Evolutionary conservation across 2,888 invertebrate species (phyloP), one percentile per base, ranked within the genome.

Genomic region (Andrena marginata): DNA sequence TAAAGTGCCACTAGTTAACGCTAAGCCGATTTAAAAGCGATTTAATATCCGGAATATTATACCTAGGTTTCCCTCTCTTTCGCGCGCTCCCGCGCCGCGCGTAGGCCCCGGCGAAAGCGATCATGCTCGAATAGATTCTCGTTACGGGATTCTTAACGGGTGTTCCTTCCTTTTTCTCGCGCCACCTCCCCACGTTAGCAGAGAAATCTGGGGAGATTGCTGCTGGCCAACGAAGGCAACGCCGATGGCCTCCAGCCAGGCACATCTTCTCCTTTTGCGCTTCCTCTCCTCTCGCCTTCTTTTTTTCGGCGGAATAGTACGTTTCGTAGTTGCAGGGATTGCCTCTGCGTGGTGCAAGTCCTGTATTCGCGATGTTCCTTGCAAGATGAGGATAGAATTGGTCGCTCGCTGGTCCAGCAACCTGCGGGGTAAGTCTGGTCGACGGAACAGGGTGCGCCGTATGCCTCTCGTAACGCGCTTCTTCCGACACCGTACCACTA

Each of bases 1-100:
- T 94, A 94, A 94, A 94, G 94, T 94, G 94, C 94, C 94, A 93
- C 93, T 93, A 93, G 94, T 94, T 93, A 94, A 93, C 94, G 92
- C 91, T 94, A 94, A 94, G 94, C 94, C 94, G 94, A 94, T 94
- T 94, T 94, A 94, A 94, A 94, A 93, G 92, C 93, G 93, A 93
- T 93, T 94, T 93, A 93, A 93, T 93, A 94, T 93, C 93, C 90
- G 89, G 91, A 92, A 93, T 92, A 92, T 92, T 93, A 92, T 92
- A 93, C 91, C 91, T 90, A 85, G 84, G 77, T 77, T 71, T 71
- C 73, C 42, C 65, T 70, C 63, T 71, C 67, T 23, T 31, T 31
- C 16, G 33, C 20, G 33, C 10, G 31, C n/a, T 54, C 62, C 51
- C 59, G 59, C 71, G 29, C 67, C 26, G 10, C 29, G 63, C 54